Conservation (phyloP, 2,113 vertebrate species). For the Rhombomys opimus region DNA sequence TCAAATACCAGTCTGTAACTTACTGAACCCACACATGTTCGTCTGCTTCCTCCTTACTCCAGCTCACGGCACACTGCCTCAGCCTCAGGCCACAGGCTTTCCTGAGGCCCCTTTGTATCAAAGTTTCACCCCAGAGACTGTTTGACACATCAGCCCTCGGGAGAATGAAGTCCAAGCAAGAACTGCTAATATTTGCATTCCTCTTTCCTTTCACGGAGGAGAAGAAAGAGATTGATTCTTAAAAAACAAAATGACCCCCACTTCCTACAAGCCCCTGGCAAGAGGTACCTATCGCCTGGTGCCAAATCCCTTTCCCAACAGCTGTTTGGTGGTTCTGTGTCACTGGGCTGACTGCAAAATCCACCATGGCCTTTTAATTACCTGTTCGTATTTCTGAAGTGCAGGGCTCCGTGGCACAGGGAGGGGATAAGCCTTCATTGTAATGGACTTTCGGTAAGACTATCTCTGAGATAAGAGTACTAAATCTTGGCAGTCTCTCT, state of each 20-base stretch:
- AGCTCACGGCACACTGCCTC: neutral
- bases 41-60: neutral
- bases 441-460: conserved; percentile 85
- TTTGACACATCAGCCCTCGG: conserved; percentile 71
- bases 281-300: conserved; percentile 57
- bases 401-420: conserved; percentile 56
- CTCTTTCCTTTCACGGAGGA: conserved; percentile 51
- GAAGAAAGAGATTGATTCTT: conserved; percentile 73
- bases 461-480: conserved; percentile 84
- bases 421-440: conserved; percentile 80
- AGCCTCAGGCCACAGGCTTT: neutral
- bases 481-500: conserved; percentile 85
- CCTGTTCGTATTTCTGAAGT: conserved; percentile 80
- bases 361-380: conserved; percentile 81
- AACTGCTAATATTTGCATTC: conserved; percentile 63
- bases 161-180: conserved; percentile 51
- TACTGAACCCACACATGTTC: neutral
- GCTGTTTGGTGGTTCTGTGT: conserved; percentile 64
- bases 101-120: conserved; percentile 18
- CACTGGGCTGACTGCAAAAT: conserved; percentile 78
- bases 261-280: conserved; percentile 24
- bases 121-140: conserved; percentile 3
- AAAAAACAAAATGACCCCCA: conserved; percentile 56
- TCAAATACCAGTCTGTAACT: neutral
- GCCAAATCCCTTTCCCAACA: conserved; percentile 73